Evolutionary conservation across 2,888 invertebrate species (phyloP).

Genomic region (Anaspis maculata): DNA sequence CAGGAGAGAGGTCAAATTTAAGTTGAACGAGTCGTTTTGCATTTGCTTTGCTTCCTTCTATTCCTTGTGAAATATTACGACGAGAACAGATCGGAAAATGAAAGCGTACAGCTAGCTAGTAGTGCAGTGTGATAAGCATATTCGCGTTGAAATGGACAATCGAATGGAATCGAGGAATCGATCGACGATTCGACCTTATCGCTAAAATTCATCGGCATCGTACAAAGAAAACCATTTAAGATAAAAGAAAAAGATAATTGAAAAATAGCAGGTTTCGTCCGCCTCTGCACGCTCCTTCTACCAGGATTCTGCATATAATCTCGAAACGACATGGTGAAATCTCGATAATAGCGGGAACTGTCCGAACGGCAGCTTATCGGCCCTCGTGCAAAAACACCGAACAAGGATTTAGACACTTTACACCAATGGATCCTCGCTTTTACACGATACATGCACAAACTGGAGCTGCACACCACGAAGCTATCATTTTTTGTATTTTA

Average conservation of each 20-base stretch:
- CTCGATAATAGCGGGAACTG: slow-evolving; percentile 19
- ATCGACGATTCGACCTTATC: slow-evolving; percentile 22
- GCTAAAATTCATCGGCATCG: slow-evolving; percentile 22
- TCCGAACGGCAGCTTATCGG: slow-evolving; percentile 21
- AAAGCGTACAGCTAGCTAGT: no score
- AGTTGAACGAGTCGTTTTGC: no score
- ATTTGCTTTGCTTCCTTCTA: no score
- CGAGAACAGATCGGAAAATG: no score
- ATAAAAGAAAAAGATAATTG: slow-evolving; percentile 23
- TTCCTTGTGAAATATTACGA: no score
- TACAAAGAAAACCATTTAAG: slow-evolving; percentile 21
- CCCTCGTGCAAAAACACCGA: slow-evolving; percentile 20
- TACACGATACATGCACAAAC: slow-evolving; percentile 13
- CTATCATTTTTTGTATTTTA: slow-evolving; percentile 9
- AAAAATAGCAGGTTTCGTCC: slow-evolving; percentile 23
- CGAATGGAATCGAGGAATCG: slow-evolving; percentile 16
- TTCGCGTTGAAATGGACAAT: no score
- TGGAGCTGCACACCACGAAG: slow-evolving; percentile 1
- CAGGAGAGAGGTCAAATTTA: no score
- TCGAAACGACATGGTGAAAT: slow-evolving; percentile 19
- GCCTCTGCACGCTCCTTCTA: slow-evolving; percentile 16
- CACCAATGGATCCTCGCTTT: slow-evolving; percentile 9
- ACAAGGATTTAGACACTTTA: slow-evolving; percentile 18
- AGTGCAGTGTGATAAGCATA: no score
- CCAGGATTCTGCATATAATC: slow-evolving; percentile 22